Percentiles rank a stretch among this genome's conserved stretches.
These are phyloP conservation scores for Liopterus haemorrhoidalis DNA, from an alignment of 2,888 invertebrate genomes.

Conservation along the genomic window DNA sequence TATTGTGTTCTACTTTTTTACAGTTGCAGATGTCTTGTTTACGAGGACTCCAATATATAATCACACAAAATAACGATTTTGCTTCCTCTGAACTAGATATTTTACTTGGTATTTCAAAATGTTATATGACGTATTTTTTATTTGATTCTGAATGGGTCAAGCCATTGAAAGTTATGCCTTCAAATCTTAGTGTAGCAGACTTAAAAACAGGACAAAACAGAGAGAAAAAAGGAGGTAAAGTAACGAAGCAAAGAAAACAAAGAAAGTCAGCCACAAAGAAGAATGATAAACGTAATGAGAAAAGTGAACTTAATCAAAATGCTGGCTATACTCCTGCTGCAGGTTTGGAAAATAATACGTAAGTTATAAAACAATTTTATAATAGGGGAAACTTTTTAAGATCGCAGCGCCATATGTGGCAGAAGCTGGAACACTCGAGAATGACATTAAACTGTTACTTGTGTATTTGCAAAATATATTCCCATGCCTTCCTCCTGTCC, in stretches of 20 bases:
- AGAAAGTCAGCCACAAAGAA: slow-evolving; percentile 21
- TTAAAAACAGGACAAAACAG: slow-evolving; percentile 36
- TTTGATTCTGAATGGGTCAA: slow-evolving; percentile 46
- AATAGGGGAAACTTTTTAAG: no score
- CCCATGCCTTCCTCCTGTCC: no score
- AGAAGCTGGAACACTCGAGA: no score
- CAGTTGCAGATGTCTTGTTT: slow-evolving; percentile 49
- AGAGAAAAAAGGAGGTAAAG: slow-evolving; percentile 56
- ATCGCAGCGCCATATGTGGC: no score
- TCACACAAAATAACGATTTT: slow-evolving; percentile 38
- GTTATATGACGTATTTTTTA: slow-evolving; percentile 51
- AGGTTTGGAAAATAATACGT: slow-evolving; percentile 11
- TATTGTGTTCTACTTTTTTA: no score
- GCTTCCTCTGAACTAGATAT: slow-evolving; percentile 45
- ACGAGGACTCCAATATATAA: slow-evolving; percentile 42
- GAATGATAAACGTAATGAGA: slow-evolving; percentile 23
- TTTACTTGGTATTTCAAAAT: slow-evolving; percentile 54
- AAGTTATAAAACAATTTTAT: neutral
- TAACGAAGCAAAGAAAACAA: slow-evolving; percentile 37
- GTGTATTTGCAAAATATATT: no score
- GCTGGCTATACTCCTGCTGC: slow-evolving; percentile 10
- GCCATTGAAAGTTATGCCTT: slow-evolving; percentile 53
- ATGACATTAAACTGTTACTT: no score
- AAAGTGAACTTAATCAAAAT: slow-evolving; percentile 1
- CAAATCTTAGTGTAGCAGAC: slow-evolving; percentile 56